Conservation (phyloP, 1,140 invertebrate genomes). For the Drosophila auraria region DNA sequence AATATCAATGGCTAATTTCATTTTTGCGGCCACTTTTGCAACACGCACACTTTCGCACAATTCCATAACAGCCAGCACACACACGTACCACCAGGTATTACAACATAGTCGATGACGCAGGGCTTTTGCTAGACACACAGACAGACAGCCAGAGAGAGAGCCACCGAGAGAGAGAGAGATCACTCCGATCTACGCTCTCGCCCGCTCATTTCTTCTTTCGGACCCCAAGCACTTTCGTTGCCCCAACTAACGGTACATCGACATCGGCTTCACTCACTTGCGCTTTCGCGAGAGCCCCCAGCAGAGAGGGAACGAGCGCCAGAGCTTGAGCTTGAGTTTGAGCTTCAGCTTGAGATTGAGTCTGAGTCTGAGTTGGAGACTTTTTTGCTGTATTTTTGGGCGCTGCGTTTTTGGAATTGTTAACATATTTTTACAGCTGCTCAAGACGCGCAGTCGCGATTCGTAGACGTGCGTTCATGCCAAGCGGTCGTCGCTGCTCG, state of each 20-base stretch:
- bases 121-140: conserved; percentile 55
- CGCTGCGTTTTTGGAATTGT: conserved; percentile 82
- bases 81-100: conserved; percentile 62
- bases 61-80: conserved; percentile 34
- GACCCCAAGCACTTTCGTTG: conserved; percentile 53
- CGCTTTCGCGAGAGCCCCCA: conserved; percentile 42
- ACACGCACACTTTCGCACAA: conserved; percentile 59
- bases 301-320: neutral
- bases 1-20: conserved; percentile 63
- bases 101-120: conserved; percentile 77
- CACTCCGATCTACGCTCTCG: neutral
- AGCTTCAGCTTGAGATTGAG: neutral
- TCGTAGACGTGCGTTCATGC: conserved; percentile 82
- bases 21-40: conserved; percentile 79
- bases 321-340: neutral
- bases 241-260: conserved; percentile 53
- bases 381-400: conserved; percentile 53
- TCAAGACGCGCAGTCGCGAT: conserved; percentile 83
- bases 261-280: conserved; percentile 58
- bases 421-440: conserved; percentile 83
- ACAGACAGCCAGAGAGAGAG: neutral
- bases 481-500: conserved; percentile 75
- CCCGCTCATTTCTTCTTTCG: conserved; percentile 15
- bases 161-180: neutral
- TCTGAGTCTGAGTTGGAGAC: conserved; percentile 7